Conservation (phyloP, 2,888 invertebrate species). For the Alcis repandata region DNA sequence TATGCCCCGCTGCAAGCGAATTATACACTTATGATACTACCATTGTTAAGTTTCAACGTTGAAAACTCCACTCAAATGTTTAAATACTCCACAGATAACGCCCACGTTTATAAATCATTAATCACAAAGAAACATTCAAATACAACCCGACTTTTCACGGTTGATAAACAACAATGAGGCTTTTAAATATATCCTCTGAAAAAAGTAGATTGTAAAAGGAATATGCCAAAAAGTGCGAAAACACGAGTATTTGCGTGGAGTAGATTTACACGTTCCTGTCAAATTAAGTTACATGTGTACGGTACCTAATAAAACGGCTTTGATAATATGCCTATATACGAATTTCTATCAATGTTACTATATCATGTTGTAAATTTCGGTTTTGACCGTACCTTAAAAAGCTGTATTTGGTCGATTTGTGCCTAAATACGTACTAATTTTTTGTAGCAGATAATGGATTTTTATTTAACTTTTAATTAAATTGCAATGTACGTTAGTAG, state of each 20-base stretch:
- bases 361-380: background rate
- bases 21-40: too few species aligned
- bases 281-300: background rate
- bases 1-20: too few species aligned
- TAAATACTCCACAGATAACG: background rate
- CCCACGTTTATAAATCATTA: slow-evolving; percentile 7
- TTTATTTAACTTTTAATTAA: too few species aligned
- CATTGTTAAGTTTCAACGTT: background rate
- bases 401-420: background rate
- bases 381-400: background rate
- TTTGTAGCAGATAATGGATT: too few species aligned
- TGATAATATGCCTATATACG: background rate
- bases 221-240: slow-evolving; percentile 45
- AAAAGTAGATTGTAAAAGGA: slow-evolving; percentile 36
- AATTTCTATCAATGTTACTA: too few species aligned
- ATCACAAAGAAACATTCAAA: slow-evolving; percentile 23
- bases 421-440: too few species aligned
- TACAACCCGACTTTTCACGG: slow-evolving; percentile 13
- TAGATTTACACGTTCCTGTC: slow-evolving; percentile 3
- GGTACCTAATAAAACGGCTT: background rate
- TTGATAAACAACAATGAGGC: slow-evolving; percentile 17
- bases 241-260: background rate
- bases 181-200: slow-evolving; percentile 31
- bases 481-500: too few species aligned
- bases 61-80: background rate